These are phyloP conservation scores for Apamea epomidion DNA, from an alignment of 2,888 invertebrate species.

Conservation along the genomic window DNA sequence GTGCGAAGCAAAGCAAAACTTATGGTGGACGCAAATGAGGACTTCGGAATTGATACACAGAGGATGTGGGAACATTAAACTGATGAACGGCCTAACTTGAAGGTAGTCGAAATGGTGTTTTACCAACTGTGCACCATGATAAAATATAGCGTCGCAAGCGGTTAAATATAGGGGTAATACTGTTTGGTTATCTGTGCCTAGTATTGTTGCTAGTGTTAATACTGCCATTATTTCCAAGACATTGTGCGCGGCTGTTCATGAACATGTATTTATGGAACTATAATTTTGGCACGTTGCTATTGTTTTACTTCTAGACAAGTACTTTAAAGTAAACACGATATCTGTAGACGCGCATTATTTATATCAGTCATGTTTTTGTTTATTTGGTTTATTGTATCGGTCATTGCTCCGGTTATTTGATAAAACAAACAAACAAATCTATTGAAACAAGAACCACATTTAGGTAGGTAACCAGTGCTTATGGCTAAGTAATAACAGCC, in stretches of 20 bases:
- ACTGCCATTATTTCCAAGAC: conserved; percentile 36
- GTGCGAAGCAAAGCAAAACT: conserved; percentile 81
- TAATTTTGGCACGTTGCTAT: conserved; percentile 42
- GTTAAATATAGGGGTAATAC: conserved; percentile 51
- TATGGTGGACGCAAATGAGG: conserved; percentile 86
- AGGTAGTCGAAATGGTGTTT: conserved; percentile 49
- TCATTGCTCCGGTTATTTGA: not conserved
- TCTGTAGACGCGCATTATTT: not conserved
- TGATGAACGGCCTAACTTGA: conserved; percentile 61
- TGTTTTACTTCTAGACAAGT: conserved; percentile 24
- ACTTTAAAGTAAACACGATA: not conserved
- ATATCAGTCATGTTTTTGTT: not conserved
- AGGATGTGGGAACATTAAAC: conserved; percentile 64
- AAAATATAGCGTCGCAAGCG: conserved; percentile 30
- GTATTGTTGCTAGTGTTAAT: conserved; percentile 46
- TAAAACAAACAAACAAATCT: not conserved
- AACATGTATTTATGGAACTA: conserved; percentile 36
- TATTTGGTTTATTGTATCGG: not conserved
- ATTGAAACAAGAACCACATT: not conserved
- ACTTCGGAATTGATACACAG: conserved; percentile 73
- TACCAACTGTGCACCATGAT: conserved; percentile 47
- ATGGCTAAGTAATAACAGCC: not conserved
- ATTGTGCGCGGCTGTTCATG: conserved; percentile 42
- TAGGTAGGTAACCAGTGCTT: not conserved
- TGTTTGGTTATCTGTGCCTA: conserved; percentile 43